Evolutionary conservation across 2,113 vertebrate species (phyloP), one percentile per base, ranked within the genome.

Genomic region (Bambusicola thoracicus): DNA sequence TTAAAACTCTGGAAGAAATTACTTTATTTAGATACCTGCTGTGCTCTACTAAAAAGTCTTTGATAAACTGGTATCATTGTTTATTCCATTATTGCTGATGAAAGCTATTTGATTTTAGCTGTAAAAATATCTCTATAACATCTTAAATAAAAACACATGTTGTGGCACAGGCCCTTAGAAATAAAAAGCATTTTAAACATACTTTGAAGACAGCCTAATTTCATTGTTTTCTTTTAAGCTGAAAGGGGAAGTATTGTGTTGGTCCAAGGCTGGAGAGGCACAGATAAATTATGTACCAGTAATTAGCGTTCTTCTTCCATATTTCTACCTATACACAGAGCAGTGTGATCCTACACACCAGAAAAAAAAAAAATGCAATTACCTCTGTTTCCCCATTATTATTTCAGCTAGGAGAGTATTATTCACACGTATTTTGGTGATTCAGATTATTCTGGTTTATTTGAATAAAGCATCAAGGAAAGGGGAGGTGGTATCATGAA

Each of bases 61-160:
- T 94, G 92, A 96, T 94, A 95, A 92, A 93, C 68, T 88, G 51
- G 65, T 86, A 95, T 96, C 80, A 78, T 86, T 95, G 95, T 94
- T 96, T 96, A 85, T 92, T 92, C 76, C 59, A 5, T 92, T 82
- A 96, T 95, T 95, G 80, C 80, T 92, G 95, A 93, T 96, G 96
- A 96, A 96, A 96, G 88, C 85, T 90, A 86, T 93, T 96, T 90
- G 90, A 94, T 90, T 94, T 65, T 86, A 92, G 83, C 90, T 84
- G 85, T 95, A 94, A 94, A 96, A 96, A 92, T 51, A 78, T 38
- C 61, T 65, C 92, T 75, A 72, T 94, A 95, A 96, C 94, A 65
- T 81, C 34, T 56, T 81, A 83, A 96, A 96, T 93, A 81, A 90
- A 95, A 94, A 5, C 95, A 96, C 80, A 93, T 96, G 93, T 92